Base-by-base conservation (phyloP, 2,113 vertebrate species). In the Ibidorhyncha struthersii region DNA sequence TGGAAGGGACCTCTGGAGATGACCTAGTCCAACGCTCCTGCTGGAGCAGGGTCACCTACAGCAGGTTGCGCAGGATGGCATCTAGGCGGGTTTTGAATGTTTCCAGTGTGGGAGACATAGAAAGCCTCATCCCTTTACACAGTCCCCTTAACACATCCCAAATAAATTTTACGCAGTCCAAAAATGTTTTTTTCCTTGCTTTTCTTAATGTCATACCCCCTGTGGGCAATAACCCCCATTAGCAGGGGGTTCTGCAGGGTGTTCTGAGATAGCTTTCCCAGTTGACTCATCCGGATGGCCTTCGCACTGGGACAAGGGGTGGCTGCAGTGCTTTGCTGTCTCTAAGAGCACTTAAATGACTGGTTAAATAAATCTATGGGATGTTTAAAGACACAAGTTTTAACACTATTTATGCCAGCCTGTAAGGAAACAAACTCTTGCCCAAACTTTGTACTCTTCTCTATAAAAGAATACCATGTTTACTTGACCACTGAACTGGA, bases 191-290 rank as follows among this genome's bases (percentile, higher is more conserved):
- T 93, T 66, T 8, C 16, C 7, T 6, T 22, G 3, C 16, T n/a
- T 40, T 16, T 81, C 21, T 49, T 70, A 20, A 30, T 36, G 27
- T 12, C 2, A 0, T 8, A 22, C 1, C 2, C 5, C 1, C 8
- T 21, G 30, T 36, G 55, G 6, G 6, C 6, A 61, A 11, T 61
- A 58, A 36, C 4, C 4, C 36, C 20, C 1, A 2, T 47, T 69
- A 70, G 8, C 11, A 45, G 45, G 18, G 45, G 45, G 17, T 45
- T 45, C 19, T 45, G 69, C 38, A 49, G 14, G 7, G 16, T 1
- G 1, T 80, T 83, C 62, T 62, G 50, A 49, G 55, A 30, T 26
- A 45, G 6, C 38, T 21, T n/a, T 62, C 29, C 16, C 27, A 21
- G 12, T 22, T 43, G 22, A 29, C n/a, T 72, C 6, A 10, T 36